Base-by-base conservation (phyloP, 2,797 vertebrate species). In the Adrianichthys oophorus region DNA sequence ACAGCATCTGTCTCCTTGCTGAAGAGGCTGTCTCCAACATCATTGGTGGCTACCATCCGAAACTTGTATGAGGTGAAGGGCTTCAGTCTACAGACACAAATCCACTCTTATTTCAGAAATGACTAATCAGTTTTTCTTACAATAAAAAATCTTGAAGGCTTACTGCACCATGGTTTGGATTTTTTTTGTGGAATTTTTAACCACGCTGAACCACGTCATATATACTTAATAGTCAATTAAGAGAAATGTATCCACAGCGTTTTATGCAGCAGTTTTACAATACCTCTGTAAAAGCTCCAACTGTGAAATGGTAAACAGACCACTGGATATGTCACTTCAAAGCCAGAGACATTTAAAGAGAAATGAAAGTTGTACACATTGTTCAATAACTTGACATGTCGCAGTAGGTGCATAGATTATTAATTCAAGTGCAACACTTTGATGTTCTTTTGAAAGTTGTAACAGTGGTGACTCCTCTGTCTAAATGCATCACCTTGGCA, bases 11-110 rank as follows among this genome's bases (percentile, higher is more conserved):
- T 95, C 89, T 96, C 94, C 0, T 61, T 60, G 12, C 94, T 95
- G 74, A 93, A 91, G 82, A 92, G 71, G 0, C 95, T 97, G 86
- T 95, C 94, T 62, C 95, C 95, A 0, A 97, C 82, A 41, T 97
- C 95, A 0, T 97, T 97, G 78, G 94, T 95, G 16, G 95, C 92
- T 74, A 93, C 87, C 87, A 97, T 92, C 23, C 94, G 91, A 57
- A 97, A 90, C 55, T 93, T 95, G 80, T 96, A 96, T 0, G 95
- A 95, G 1, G 95, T 95, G 75, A 95, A 97, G 0, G 95, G 95
- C 70, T 91, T 94, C 78, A 97, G 74, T 69, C 95, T 97, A 73
- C 1, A 70, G 13, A 72, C 26, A 62, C 24, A 70, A 13, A 37
- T 37, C 32, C 32, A 12, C 32, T 29, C 26, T 7, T 13, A 32